Evolutionary conservation across 2,113 vertebrate genomes (phyloP), one percentile per base, ranked within the genome.

Genomic region (Tenebrosternarchus preto): DNA sequence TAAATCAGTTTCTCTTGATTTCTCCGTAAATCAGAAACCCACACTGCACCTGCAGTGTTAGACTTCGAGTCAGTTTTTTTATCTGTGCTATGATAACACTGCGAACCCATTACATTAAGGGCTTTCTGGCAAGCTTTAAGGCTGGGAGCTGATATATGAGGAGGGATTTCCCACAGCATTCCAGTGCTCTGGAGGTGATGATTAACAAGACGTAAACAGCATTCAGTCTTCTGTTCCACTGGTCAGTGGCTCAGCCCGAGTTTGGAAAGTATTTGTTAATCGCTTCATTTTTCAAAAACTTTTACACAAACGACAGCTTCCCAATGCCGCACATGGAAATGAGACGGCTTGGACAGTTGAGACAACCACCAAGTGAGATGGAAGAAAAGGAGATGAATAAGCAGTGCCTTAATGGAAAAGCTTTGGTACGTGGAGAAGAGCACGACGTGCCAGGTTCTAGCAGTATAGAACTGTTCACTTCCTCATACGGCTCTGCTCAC

Each of bases 191-290:
- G 60, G 39, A 82, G 80, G 79, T 78, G 80, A 81, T 43, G 69
- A 84, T 74, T 81, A 81, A 64, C 24, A 79, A 82, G 71, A 46
- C 15, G 70, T 75, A 74, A 81, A 77, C 74, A 61, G 53, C 46
- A 73, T 68, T 84, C 46, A 43, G 19, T 80, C 76, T 84, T 79
- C 24, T 25, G 16, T 78, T 56, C 64, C 39, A 73, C 16, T 33
- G 29, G 43, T 17, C 50, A 59, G 57, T 67, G 43, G 43, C 63
- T 39, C 46, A 33, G 12, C 60, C 17, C 39, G 15, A 39, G 20
- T 70, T 73, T 57, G 31, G 31, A 78, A 73, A 73, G 22, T 27
- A 77, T 55, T 57, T 73, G 29, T 77, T 74, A 77, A 61, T 36
- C 19, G 17, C 22, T 71, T 68, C 19, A 66, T 71, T 80, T 73